Conservation (phyloP, 2,113 vertebrate genomes). For the Tachuris rubrigastra region DNA sequence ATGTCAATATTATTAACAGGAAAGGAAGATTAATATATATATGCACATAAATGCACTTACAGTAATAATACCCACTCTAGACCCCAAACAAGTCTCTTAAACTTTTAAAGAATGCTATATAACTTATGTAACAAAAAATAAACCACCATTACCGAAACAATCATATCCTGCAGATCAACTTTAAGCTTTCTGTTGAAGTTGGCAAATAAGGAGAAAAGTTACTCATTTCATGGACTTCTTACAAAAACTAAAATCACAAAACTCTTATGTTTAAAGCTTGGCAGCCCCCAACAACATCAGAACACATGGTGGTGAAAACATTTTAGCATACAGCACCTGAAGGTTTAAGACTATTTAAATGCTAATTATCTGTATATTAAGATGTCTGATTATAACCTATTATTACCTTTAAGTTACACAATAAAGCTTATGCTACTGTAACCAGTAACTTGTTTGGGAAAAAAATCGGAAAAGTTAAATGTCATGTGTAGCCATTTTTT, state of each 20-base stretch:
- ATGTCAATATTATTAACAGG: not conserved
- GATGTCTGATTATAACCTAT: not conserved
- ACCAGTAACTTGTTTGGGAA: not conserved
- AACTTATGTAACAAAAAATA: not conserved
- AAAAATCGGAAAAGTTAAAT: not conserved
- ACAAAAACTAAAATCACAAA: not conserved
- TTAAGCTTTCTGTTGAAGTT: not conserved
- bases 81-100: not conserved
- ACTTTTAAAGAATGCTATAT: not conserved
- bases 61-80: rapidly evolving
- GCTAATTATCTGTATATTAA: not conserved
- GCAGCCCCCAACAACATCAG: not conserved
- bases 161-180: not conserved
- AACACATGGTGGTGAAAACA: not conserved
- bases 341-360: not conserved
- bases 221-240: not conserved
- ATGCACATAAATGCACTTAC: not conserved
- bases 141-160: not conserved
- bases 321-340: not conserved
- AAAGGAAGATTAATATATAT: not conserved
- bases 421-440: not conserved
- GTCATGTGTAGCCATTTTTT: not conserved
- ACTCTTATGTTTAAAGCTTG: not conserved
- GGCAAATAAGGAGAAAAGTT: not conserved
- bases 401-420: not conserved